phyloP scores from a whole-genome alignment of 2,888 invertebrate genomes.

The Octonoba sinensis region DNA sequence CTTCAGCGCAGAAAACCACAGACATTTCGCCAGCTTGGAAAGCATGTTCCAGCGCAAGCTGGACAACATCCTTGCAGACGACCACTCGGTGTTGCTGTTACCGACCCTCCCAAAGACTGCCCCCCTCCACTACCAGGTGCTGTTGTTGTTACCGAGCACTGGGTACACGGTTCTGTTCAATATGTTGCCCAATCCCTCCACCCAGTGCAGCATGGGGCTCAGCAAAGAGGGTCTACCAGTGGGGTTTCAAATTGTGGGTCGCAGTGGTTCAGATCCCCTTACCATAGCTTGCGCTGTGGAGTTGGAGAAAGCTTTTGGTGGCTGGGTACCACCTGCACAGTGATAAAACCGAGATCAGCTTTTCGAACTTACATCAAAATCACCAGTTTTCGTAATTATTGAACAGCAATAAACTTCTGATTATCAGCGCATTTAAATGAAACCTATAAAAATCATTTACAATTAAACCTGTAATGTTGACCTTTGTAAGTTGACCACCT shows the following conservation, averaged over 20 bases:
- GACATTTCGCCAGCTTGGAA: background rate
- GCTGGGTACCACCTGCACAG: slow-evolving; percentile 76
- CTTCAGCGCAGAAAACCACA: background rate
- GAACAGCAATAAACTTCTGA: too few relatives aligned
- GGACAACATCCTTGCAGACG: slow-evolving; percentile 22
- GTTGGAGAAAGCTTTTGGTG: slow-evolving; percentile 84
- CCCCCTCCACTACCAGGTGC: slow-evolving; percentile 87
- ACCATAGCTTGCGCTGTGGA: slow-evolving; percentile 85
- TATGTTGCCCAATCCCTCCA: slow-evolving; percentile 87
- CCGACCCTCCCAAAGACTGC: slow-evolving; percentile 91
- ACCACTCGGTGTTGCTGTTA: slow-evolving; percentile 79
- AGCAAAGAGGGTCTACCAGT: slow-evolving; percentile 81
- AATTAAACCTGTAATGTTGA: too few relatives aligned
- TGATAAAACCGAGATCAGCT: background rate
- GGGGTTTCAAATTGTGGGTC: slow-evolving; percentile 78
- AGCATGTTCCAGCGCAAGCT: background rate
- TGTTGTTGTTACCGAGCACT: slow-evolving; percentile 85
- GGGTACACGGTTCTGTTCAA: slow-evolving; percentile 89
- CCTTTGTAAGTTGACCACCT: too few relatives aligned
- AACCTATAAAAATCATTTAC: too few relatives aligned
- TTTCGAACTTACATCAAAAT: too few relatives aligned
- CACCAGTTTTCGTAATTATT: too few relatives aligned
- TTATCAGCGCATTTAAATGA: too few relatives aligned
- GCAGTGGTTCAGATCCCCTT: slow-evolving; percentile 79
- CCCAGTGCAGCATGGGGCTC: slow-evolving; percentile 84